phyloP scores from a whole-genome alignment of 1,140 invertebrate species.

The Bombus haemorrhoidalis region DNA sequence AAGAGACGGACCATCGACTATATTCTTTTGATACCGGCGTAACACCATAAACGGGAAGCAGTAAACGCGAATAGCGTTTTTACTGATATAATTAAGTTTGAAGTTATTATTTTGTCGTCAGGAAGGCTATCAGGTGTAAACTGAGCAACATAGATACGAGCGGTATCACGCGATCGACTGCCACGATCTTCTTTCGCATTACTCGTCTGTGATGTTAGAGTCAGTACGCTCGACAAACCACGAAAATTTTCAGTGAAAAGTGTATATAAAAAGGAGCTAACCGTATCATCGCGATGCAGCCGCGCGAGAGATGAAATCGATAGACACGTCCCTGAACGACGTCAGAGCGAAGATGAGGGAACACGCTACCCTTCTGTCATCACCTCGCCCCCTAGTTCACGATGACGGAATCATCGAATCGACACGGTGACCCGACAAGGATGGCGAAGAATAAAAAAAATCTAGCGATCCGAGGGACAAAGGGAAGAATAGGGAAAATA shows the following conservation, averaged over 20 bases:
- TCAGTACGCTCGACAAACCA: too few species aligned
- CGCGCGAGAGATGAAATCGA: conserved; percentile 67
- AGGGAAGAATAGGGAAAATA: conserved; percentile 43
- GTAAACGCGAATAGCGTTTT: conserved; percentile 18
- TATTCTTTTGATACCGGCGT: conserved; percentile 39
- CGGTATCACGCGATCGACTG: background rate
- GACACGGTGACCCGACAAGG: conserved; percentile 58
- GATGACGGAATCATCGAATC: conserved; percentile 65
- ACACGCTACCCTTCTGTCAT: conserved; percentile 28
- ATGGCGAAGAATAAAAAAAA: conserved; percentile 16
- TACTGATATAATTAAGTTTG: conserved; percentile 22
- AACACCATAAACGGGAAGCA: conserved; percentile 12
- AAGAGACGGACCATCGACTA: conserved; percentile 7
- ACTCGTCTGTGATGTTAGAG: background rate
- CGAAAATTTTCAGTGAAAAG: background rate
- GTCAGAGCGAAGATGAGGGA: conserved; percentile 54
- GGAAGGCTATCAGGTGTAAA: background rate
- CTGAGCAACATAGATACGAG: background rate
- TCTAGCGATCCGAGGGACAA: background rate
- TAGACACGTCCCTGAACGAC: conserved; percentile 69
- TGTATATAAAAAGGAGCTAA: conserved; percentile 20
- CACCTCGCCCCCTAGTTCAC: background rate
- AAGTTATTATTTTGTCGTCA: conserved; percentile 10
- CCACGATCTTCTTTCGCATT: background rate
- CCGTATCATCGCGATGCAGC: conserved; percentile 53